phyloP scores from a whole-genome alignment of 1,140 invertebrate species.

The Lordiphosa mommai region DNA sequence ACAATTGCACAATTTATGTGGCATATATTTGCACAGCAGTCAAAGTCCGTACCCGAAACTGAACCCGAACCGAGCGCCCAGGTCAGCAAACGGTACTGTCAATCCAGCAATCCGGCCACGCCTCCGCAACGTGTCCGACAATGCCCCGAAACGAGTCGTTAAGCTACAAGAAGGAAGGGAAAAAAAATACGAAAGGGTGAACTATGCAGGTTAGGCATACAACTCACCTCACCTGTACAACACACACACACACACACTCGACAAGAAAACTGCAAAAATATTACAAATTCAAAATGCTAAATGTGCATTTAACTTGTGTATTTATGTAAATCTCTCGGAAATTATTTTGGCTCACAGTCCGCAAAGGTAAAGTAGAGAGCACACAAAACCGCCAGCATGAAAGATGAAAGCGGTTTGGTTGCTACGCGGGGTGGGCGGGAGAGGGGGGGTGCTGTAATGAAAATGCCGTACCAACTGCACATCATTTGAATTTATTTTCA shows the following conservation, averaged over 20 bases:
- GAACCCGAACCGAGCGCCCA: slow-evolving; percentile 8
- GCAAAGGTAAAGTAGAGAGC: slow-evolving; percentile 4
- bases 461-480: slow-evolving; percentile 40
- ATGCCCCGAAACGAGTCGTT: slow-evolving; percentile 56
- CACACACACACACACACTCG: slow-evolving; percentile 33
- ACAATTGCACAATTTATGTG: slow-evolving; percentile 77
- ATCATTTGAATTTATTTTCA: slow-evolving; percentile 61
- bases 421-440: not conserved
- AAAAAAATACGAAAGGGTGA: not conserved
- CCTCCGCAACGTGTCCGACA: slow-evolving; percentile 39
- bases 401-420: not conserved
- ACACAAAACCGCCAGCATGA: slow-evolving; percentile 2
- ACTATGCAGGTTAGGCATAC: slow-evolving; percentile 26
- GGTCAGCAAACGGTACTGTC: slow-evolving; percentile 17
- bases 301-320: slow-evolving; percentile 79
- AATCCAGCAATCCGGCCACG: slow-evolving; percentile 37
- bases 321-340: slow-evolving; percentile 76
- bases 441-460: not conserved
- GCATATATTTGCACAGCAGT: slow-evolving; percentile 67
- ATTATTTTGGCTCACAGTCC: slow-evolving; percentile 52
- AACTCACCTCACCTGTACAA: not conserved
- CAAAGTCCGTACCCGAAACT: slow-evolving; percentile 5
- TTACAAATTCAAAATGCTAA: slow-evolving; percentile 79
- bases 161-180: slow-evolving; percentile 17
- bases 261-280: slow-evolving; percentile 67